These are phyloP conservation scores for Megaptera novaeangliae DNA, from an alignment of 2,113 vertebrate species.

Conservation along the genomic window DNA sequence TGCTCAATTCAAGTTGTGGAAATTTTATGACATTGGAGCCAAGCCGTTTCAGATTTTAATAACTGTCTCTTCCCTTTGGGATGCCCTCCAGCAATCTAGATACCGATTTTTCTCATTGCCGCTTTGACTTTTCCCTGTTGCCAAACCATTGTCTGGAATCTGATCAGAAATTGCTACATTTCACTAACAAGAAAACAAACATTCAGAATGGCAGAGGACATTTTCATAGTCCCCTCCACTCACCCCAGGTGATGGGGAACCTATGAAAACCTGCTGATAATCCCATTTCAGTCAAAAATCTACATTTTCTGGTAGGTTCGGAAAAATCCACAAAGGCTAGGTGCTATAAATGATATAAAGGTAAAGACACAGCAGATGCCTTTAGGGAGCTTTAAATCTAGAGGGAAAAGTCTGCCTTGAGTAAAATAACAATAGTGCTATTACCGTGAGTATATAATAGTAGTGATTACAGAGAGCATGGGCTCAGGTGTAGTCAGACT, in stretches of 20 bases:
- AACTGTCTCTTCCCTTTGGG: slow-evolving; percentile 33
- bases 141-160: slow-evolving; percentile 21
- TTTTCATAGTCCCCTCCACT: not conserved
- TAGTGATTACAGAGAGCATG: not conserved
- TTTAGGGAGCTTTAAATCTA: not conserved
- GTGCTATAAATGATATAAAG: not conserved
- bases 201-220: not conserved
- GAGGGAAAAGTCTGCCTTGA: not conserved
- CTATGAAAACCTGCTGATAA: not conserved
- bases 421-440: not conserved
- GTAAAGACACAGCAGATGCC: not conserved
- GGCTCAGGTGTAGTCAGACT: not conserved
- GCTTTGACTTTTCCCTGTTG: slow-evolving; percentile 45
- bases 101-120: slow-evolving; percentile 43
- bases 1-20: slow-evolving; percentile 8
- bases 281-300: not conserved
- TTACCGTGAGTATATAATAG: not conserved
- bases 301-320: not conserved
- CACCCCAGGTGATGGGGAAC: not conserved
- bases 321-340: not conserved
- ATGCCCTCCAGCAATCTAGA: slow-evolving; percentile 52
- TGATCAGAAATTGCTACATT: slow-evolving; percentile 25
- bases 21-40: slow-evolving; percentile 19
- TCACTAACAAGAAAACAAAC: slow-evolving; percentile 51
- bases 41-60: slow-evolving; percentile 65